These are phyloP conservation scores for Orycteropus afer DNA, from an alignment of 2,113 vertebrate species.

Conservation along the genomic window DNA sequence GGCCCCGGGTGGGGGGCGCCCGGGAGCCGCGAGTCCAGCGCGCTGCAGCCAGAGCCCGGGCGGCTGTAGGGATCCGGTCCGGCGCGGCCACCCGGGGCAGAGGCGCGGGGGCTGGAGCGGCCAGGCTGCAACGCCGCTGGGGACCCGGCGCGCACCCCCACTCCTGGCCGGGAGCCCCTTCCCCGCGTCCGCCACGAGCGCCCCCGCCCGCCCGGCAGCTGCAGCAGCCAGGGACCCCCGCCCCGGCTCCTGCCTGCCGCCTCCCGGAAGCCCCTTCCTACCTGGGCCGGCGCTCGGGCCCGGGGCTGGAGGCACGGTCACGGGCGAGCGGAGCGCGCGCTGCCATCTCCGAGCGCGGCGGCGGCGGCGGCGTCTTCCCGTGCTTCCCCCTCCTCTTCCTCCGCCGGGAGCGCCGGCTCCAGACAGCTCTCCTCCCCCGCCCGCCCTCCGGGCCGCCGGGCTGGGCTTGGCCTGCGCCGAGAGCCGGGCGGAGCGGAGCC, in stretches of 20 bases:
- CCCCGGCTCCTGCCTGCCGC: not conserved
- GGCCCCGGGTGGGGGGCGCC: not conserved
- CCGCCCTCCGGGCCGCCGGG: slow-evolving; percentile 62
- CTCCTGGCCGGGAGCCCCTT: not conserved
- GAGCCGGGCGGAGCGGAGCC: slow-evolving; percentile 25
- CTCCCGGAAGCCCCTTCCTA: slow-evolving; percentile 61
- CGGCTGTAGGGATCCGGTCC: not conserved
- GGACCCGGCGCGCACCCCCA: slow-evolving; percentile 22
- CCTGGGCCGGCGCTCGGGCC: slow-evolving; percentile 59
- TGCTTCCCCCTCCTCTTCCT: slow-evolving; percentile 70
- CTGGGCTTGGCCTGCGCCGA: slow-evolving; percentile 61
- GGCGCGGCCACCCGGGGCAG: slow-evolving; percentile 35
- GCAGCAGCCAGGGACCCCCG: not conserved
- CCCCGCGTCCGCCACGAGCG: slow-evolving; percentile 17
- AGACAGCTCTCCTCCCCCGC: slow-evolving; percentile 72
- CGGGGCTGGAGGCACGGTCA: not conserved
- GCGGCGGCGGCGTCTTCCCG: slow-evolving; percentile 36
- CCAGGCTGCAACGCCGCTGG: not conserved
- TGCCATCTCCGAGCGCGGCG: slow-evolving; percentile 29
- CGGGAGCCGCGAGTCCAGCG: not conserved
- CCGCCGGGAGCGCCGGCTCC: slow-evolving; percentile 56
- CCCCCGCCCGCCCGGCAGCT: not conserved
- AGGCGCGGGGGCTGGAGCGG: not conserved
- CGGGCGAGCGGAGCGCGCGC: slow-evolving; percentile 48
- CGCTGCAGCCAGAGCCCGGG: not conserved